Evolutionary conservation across 2,888 invertebrate genomes (phyloP).

Genomic region (Melangyna quadrimaculata): DNA sequence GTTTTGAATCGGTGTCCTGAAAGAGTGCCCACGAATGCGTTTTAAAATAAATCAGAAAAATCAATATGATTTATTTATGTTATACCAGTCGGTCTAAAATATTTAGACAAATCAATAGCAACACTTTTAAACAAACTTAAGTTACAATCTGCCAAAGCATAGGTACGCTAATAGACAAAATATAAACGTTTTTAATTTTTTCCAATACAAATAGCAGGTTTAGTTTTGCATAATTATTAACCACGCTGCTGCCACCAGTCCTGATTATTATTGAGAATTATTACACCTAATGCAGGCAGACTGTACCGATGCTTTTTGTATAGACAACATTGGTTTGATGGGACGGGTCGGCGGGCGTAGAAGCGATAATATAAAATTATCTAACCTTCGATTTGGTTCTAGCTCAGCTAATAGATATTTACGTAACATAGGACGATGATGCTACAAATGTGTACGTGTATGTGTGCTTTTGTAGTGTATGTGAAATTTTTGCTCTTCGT

Average conservation of each 20-base stretch:
- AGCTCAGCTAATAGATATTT: background rate
- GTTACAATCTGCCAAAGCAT: too few relatives aligned
- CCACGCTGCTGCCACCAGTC: background rate
- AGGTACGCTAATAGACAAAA: too few relatives aligned
- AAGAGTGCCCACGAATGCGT: too few relatives aligned
- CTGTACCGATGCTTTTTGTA: background rate
- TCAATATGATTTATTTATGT: too few relatives aligned
- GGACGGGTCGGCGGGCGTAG: background rate
- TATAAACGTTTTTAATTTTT: too few relatives aligned
- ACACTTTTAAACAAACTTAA: too few relatives aligned
- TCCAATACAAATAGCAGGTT: too few relatives aligned
- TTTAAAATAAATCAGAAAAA: too few relatives aligned
- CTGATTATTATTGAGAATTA: background rate
- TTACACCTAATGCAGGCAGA: background rate
- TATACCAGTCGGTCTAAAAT: too few relatives aligned
- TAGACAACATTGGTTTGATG: background rate
- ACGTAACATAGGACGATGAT: background rate
- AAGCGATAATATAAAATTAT: background rate
- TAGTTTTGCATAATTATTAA: constrained; percentile 5
- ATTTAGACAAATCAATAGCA: too few relatives aligned
- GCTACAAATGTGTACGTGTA: background rate
- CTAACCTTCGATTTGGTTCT: constrained; percentile 28
- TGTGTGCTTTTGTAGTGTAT: background rate
- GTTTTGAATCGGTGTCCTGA: too few relatives aligned
- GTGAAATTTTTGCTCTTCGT: background rate